phyloP scores from a whole-genome alignment of 2,888 invertebrate species.

The Morpho helenor region DNA sequence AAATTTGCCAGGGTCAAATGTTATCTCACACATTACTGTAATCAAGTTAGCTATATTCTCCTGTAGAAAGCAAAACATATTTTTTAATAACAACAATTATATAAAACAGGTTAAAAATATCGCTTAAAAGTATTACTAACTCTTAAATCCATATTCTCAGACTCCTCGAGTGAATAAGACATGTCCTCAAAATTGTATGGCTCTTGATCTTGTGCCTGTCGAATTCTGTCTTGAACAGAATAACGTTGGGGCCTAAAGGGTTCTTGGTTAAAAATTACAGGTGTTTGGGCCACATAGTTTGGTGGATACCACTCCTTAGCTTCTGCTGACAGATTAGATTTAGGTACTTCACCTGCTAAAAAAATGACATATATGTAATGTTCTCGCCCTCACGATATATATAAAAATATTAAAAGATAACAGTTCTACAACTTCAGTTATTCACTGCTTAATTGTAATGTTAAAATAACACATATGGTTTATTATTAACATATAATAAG shows the following conservation, averaged over 20 bases:
- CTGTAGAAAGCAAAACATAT: constrained; percentile 37
- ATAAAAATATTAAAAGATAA: not conserved
- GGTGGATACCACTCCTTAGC: constrained; percentile 81
- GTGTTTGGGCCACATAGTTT: constrained; percentile 62
- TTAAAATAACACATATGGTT: constrained; percentile 9
- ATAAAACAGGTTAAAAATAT: not conserved
- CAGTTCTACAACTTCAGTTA: not conserved
- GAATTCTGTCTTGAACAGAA: constrained; percentile 68
- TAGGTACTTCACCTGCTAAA: constrained; percentile 51
- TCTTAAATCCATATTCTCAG: constrained; percentile 63
- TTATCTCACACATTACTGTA: constrained; percentile 86
- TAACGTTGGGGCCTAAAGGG: constrained; percentile 58
- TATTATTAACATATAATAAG: not conserved
- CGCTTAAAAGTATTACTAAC: constrained; percentile 32
- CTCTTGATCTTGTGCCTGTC: constrained; percentile 67
- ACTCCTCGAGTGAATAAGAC: constrained; percentile 64
- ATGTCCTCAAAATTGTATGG: constrained; percentile 65
- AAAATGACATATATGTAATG: not conserved
- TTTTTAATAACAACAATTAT: not conserved
- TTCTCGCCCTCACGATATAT: not conserved
- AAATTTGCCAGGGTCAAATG: constrained; percentile 88
- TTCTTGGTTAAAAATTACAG: constrained; percentile 48
- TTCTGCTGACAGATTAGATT: constrained; percentile 75
- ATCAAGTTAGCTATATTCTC: constrained; percentile 80
- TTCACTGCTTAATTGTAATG: not conserved